Percentiles rank a stretch among this genome's conserved stretches.
Evolutionary conservation across 2,888 invertebrate genomes (phyloP).

Genomic region (Mamestra brassicae): DNA sequence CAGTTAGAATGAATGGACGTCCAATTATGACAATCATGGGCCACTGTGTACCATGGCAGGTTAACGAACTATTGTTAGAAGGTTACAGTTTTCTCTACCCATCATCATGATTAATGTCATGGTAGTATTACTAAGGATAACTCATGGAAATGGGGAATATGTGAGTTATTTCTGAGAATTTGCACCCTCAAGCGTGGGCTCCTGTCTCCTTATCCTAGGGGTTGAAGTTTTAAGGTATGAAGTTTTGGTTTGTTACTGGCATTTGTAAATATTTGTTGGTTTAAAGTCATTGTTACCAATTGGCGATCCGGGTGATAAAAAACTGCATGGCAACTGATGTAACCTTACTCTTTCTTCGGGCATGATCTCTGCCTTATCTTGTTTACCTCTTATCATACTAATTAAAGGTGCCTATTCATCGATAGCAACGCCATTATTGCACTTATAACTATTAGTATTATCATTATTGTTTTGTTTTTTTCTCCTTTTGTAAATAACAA

Average conservation of each 20-base stretch:
- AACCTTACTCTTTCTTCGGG: not conserved
- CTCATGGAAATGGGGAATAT: conserved; percentile 32
- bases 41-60: conserved; percentile 15
- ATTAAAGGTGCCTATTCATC: conserved; percentile 9
- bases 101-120: conserved; percentile 61
- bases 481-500: conserved; percentile 19
- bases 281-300: not conserved
- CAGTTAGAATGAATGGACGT: conserved; percentile 2
- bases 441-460: conserved; percentile 3
- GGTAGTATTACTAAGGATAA: conserved; percentile 18
- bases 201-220: not conserved
- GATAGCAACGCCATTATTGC: conserved; percentile 16
- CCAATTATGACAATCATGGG: conserved; percentile 18
- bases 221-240: not conserved
- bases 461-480: conserved; percentile 30
- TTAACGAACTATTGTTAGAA: conserved; percentile 60
- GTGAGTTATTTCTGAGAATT: conserved; percentile 42
- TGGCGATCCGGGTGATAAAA: not conserved
- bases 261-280: not conserved
- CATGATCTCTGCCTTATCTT: not conserved
- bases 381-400: conserved; percentile 21
- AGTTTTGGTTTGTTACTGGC: not conserved
- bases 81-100: conserved; percentile 47
- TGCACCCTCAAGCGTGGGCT: not conserved
- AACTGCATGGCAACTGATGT: not conserved